These are phyloP conservation scores for Cepphus grylle DNA, from an alignment of 2,113 vertebrate species.

Conservation along the genomic window DNA sequence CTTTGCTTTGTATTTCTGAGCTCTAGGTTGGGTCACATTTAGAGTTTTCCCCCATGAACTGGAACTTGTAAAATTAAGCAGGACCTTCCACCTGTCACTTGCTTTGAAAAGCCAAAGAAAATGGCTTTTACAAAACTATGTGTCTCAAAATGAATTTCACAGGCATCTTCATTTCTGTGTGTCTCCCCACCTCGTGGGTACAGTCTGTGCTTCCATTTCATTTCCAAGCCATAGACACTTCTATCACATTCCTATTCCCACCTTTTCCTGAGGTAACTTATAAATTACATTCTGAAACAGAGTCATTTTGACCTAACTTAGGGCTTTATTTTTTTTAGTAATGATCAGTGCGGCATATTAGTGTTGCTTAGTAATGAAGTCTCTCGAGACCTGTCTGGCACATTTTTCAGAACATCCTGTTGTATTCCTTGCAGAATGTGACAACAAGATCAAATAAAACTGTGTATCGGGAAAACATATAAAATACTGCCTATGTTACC, in stretches of 20 bases:
- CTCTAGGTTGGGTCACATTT: background rate
- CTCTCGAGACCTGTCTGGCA: background rate
- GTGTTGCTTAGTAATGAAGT: constrained; percentile 49
- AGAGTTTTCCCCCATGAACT: background rate
- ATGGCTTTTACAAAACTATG: background rate
- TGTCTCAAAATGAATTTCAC: background rate
- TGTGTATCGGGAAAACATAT: background rate
- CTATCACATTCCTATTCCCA: background rate
- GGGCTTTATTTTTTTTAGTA: background rate
- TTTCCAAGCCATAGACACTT: background rate
- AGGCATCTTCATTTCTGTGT: background rate
- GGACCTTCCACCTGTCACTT: background rate
- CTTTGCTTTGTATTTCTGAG: background rate
- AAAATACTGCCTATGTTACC: background rate
- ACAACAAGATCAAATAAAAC: constrained; percentile 11
- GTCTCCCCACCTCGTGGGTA: background rate
- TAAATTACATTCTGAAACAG: background rate
- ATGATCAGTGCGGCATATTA: constrained; percentile 13
- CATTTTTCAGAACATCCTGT: constrained; percentile 38
- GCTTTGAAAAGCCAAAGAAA: background rate
- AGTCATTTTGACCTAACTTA: background rate
- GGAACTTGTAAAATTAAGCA: background rate
- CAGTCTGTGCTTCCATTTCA: background rate
- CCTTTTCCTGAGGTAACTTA: constrained; percentile 13
- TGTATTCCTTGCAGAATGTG: background rate